Percentiles rank a stretch among this genome's conserved stretches.
Conservation (phyloP, 2,113 vertebrate species). For the Podarcis cretensis region DNA sequence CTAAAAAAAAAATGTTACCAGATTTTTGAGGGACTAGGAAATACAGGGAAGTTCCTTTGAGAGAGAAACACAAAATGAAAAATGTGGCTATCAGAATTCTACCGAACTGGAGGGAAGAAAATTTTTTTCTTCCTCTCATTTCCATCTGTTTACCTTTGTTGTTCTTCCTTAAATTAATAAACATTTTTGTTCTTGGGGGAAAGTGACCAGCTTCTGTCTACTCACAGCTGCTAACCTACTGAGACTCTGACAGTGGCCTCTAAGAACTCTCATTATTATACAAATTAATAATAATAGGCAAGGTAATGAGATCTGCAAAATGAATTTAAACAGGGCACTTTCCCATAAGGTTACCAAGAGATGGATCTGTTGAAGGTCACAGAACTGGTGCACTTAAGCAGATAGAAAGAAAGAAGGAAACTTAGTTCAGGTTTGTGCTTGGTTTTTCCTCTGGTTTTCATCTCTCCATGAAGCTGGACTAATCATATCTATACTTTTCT, state of each 20-base stretch:
- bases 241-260: constrained; percentile 1
- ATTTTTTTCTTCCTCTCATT: neutral
- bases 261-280: constrained; percentile 9
- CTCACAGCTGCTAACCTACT: neutral
- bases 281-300: constrained; percentile 19
- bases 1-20: neutral
- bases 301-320: constrained; percentile 25
- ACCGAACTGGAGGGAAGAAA: neutral
- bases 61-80: neutral
- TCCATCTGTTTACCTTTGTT: neutral
- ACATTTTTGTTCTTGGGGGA: neutral
- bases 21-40: neutral
- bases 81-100: neutral
- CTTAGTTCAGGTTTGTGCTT: neutral
- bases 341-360: neutral
- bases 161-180: neutral
- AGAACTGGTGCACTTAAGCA: neutral
- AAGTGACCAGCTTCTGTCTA: neutral
- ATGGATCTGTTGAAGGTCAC: neutral
- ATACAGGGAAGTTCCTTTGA: neutral
- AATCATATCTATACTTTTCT: neutral
- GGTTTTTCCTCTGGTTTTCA: neutral
- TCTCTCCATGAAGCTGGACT: neutral
- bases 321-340: neutral
- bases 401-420: neutral